Evolutionary conservation across 2,113 vertebrate species (phyloP).

Genomic region (Notiomystis cincta): DNA sequence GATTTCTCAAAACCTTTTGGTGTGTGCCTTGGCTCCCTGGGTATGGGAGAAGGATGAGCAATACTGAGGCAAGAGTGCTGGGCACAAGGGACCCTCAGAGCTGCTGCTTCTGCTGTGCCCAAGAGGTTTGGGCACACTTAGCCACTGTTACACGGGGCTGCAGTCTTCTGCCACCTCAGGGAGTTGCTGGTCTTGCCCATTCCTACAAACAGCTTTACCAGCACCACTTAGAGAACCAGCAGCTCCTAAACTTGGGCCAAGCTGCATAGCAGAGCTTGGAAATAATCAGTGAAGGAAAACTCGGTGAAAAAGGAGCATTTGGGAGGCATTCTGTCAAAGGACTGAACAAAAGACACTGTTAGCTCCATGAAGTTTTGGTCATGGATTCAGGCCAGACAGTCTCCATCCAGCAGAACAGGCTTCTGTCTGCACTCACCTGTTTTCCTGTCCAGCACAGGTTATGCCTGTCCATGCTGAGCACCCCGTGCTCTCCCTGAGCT

Average conservation of each 20-base stretch:
- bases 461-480: not conserved
- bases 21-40: not conserved
- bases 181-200: not conserved
- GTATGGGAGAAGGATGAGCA: not conserved
- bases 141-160: accelerated
- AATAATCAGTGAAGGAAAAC: not conserved
- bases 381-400: not conserved
- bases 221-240: not conserved
- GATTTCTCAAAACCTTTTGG: not conserved
- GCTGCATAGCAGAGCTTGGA: not conserved
- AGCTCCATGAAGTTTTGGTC: not conserved
- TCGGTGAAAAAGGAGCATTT: not conserved
- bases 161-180: not conserved
- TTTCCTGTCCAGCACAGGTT: not conserved
- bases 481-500: accelerated
- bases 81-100: not conserved
- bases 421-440: accelerated
- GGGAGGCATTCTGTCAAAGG: not conserved
- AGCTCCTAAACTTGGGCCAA: not conserved
- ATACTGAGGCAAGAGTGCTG: not conserved
- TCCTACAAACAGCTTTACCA: not conserved
- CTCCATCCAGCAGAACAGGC: not conserved
- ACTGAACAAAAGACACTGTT: not conserved
- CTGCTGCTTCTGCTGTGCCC: not conserved
- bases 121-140: not conserved